Percentiles rank a stretch among this genome's conserved stretches.
Conservation (phyloP, 2,113 vertebrate species). For the Ifrita kowaldi region DNA sequence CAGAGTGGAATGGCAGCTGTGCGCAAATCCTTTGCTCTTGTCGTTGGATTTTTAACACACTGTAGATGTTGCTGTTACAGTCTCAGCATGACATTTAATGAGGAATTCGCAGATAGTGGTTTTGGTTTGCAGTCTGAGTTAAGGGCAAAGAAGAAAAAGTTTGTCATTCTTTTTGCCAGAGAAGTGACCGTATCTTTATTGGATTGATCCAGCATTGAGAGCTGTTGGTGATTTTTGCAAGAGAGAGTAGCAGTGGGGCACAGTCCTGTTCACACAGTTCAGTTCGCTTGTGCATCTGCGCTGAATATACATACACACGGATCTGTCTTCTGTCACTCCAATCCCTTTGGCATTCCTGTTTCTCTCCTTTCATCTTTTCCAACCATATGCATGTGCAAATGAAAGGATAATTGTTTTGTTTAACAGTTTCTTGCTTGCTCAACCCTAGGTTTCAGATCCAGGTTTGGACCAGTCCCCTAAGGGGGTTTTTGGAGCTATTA, state of each 20-base stretch:
- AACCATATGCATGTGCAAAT: neutral
- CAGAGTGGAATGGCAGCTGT: slow-evolving; percentile 19
- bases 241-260: neutral
- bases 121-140: neutral
- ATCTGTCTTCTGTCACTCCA: neutral
- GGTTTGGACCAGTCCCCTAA: neutral
- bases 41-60: slow-evolving; percentile 4
- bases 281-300: neutral
- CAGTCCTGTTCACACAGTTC: neutral
- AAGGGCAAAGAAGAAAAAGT: neutral
- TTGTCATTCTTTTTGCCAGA: neutral
- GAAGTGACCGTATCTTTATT: neutral
- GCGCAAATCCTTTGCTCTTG: neutral
- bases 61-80: neutral
- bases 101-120: neutral
- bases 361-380: slow-evolving; percentile 1
- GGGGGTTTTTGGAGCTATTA: neutral
- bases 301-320: neutral
- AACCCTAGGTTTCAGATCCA: neutral
- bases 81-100: neutral
- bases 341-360: neutral
- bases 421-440: neutral
- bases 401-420: neutral
- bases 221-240: neutral
- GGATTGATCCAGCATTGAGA: neutral